Percentiles rank a stretch among this genome's conserved stretches.
Conservation (phyloP, 2,888 invertebrate species). For the Thecocarcelia acutangulata region DNA sequence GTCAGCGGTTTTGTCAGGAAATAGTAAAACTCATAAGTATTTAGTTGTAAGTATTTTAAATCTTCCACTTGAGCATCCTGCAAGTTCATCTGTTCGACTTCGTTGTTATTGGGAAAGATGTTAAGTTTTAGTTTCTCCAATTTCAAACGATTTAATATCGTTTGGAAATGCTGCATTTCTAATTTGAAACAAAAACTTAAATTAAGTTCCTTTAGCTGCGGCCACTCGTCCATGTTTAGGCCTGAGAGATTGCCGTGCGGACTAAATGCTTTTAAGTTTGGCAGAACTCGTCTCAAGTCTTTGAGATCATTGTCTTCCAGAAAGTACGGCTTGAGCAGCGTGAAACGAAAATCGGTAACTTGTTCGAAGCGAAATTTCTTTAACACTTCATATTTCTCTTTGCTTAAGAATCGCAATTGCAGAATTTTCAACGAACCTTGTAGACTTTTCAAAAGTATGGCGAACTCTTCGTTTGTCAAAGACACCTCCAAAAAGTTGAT, state of each 20-base stretch:
- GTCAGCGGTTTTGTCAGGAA: conserved; percentile 47
- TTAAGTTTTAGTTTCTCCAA: conserved; percentile 57
- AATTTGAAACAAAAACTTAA: conserved; percentile 55
- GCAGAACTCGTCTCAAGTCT: conserved; percentile 34
- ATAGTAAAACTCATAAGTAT: conserved; percentile 55
- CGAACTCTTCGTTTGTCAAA: conserved; percentile 24
- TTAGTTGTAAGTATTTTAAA: conserved; percentile 55
- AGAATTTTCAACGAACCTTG: conserved; percentile 35
- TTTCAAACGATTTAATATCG: conserved; percentile 40
- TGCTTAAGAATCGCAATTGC: conserved; percentile 41
- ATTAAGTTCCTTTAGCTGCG: conserved; percentile 41
- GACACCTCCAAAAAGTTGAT: conserved; percentile 36
- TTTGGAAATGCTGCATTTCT: conserved; percentile 40
- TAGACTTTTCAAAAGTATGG: conserved; percentile 31
- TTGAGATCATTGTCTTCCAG: conserved; percentile 46
- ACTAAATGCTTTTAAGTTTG: conserved; percentile 50
- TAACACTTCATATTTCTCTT: conserved; percentile 44
- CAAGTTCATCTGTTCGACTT: conserved; percentile 44
- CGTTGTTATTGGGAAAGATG: conserved; percentile 46
- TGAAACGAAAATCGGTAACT: conserved; percentile 32
- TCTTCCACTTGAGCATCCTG: conserved; percentile 34
- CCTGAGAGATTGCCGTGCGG: conserved; percentile 61
- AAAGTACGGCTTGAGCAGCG: conserved; percentile 40
- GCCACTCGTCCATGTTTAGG: conserved; percentile 50
- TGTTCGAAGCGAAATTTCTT: conserved; percentile 18